Evolutionary conservation across 2,888 invertebrate genomes (phyloP).

Genomic region (Machimus atricapillus): DNA sequence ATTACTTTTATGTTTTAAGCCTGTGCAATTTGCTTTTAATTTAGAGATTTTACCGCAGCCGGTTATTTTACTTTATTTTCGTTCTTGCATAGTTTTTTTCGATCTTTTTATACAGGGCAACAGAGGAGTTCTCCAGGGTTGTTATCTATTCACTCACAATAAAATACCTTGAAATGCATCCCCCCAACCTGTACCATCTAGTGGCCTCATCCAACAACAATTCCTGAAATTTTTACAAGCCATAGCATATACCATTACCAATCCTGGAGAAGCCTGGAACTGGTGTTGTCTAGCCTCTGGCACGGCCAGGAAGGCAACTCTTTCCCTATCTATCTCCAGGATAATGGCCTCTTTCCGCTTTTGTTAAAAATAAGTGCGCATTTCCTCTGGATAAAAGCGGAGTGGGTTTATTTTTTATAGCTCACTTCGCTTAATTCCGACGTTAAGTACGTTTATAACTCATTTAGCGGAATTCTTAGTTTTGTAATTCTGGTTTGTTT

Average conservation of each 20-base stretch:
- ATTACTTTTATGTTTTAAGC: background rate
- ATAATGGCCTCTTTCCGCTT: background rate
- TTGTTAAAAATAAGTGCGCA: background rate
- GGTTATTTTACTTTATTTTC: background rate
- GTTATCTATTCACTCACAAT: background rate
- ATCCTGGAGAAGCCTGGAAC: background rate
- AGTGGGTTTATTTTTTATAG: background rate
- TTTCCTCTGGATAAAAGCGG: background rate
- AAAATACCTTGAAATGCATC: background rate
- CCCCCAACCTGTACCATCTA: background rate
- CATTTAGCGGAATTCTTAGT: background rate
- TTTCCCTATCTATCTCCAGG: background rate
- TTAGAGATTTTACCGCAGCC: background rate
- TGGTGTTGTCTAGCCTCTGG: background rate
- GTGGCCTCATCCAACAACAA: background rate
- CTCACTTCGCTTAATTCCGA: background rate
- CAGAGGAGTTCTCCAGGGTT: background rate
- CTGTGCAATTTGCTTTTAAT: background rate
- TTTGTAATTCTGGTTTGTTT: background rate
- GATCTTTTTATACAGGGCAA: background rate
- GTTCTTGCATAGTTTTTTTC: background rate
- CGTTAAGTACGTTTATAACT: background rate
- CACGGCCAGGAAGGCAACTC: background rate
- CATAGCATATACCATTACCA: background rate
- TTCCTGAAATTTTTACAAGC: background rate